Percentiles rank a stretch among this genome's conserved stretches.
phyloP scores from a whole-genome alignment of 2,888 invertebrate genomes.

The Nomada fabriciana region DNA sequence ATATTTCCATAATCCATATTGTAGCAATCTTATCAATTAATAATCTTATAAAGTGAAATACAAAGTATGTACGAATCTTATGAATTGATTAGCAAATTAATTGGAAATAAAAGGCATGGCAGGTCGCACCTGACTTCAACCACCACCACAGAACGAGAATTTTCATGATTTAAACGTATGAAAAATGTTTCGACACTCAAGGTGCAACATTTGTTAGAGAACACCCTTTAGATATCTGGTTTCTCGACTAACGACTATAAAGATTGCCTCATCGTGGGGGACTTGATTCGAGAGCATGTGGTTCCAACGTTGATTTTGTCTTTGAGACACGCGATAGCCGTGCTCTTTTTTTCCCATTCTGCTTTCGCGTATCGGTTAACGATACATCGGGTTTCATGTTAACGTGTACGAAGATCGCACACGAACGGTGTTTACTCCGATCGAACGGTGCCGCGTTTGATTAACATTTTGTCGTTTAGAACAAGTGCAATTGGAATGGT shows the following conservation, averaged over 20 bases:
- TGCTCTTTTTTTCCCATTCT: background rate
- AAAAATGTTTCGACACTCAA: constrained; percentile 11
- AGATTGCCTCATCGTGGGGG: constrained; percentile 41
- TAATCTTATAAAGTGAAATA: too few relatives aligned
- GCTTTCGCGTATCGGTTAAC: constrained; percentile 26
- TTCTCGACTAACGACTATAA: constrained; percentile 28
- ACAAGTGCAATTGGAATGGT: constrained; percentile 2
- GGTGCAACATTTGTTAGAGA: constrained; percentile 8
- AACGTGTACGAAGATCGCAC: constrained; percentile 12
- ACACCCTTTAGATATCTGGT: constrained; percentile 35
- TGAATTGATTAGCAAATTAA: background rate
- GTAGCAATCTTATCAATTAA: too few relatives aligned
- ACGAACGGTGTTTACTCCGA: background rate
- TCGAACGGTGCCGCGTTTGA: constrained; percentile 36
- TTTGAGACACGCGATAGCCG: constrained; percentile 47
- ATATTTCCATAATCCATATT: too few relatives aligned
- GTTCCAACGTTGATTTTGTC: constrained; percentile 42
- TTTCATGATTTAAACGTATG: constrained; percentile 13
- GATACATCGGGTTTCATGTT: constrained; percentile 29
- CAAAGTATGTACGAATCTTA: background rate
- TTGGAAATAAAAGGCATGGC: too few relatives aligned
- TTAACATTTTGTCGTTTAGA: constrained; percentile 14
- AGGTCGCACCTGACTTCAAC: too few relatives aligned
- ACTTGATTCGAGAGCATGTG: constrained; percentile 32
- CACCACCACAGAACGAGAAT: background rate